Conservation (phyloP, 1,140 invertebrate genomes). For the Dinoponera quadriceps region DNA sequence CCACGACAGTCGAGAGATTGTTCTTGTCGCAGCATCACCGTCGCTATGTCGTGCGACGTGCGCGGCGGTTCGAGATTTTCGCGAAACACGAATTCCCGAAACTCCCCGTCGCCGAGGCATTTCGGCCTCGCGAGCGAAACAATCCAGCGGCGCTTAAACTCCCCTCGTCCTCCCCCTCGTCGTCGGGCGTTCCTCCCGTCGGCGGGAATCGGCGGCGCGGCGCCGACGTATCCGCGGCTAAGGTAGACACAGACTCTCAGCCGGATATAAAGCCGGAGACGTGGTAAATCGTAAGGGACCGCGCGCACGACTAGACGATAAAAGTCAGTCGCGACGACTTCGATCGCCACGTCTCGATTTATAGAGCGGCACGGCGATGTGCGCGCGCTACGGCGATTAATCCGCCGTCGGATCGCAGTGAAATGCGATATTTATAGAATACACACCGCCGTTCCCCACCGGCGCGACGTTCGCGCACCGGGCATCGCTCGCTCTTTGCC, state of each 20-base stretch:
- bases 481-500: background rate
- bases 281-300: background rate
- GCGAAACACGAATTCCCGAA: constrained; percentile 29
- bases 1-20: constrained; percentile 36
- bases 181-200: too few species aligned
- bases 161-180: background rate
- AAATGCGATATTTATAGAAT: constrained; percentile 44
- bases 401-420: constrained; percentile 22
- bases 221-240: too few species aligned
- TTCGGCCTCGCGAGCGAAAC: constrained; percentile 45
- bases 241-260: background rate
- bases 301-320: background rate
- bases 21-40: constrained; percentile 6
- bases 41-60: background rate
- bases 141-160: constrained; percentile 4
- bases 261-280: background rate
- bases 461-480: background rate
- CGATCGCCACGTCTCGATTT: constrained; percentile 13
- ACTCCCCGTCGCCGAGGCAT: background rate
- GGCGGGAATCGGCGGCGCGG: too few species aligned
- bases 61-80: constrained; percentile 41
- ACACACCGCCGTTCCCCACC: background rate
- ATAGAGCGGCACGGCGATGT: background rate
- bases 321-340: background rate
- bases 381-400: constrained; percentile 12